phyloP scores from a whole-genome alignment of 2,113 vertebrate genomes.

The Hylia prasina region DNA sequence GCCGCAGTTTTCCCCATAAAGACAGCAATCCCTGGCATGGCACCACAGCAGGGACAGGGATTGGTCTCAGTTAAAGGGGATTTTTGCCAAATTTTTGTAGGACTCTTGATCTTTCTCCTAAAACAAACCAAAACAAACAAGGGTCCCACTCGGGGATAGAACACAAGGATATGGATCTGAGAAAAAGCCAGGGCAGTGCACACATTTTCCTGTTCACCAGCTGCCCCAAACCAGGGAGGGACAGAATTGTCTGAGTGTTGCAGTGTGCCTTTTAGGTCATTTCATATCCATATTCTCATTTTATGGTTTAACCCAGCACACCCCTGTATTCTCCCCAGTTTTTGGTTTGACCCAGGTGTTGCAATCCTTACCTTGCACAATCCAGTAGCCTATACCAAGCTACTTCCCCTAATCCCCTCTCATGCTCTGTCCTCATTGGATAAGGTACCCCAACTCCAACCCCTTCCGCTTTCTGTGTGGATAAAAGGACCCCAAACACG shows the following conservation, averaged over 20 bases:
- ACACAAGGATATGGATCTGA: background rate
- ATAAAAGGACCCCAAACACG: no score
- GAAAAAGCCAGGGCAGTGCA: background rate
- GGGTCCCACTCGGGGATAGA: background rate
- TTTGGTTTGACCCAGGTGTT: no score
- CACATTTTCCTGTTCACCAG: background rate
- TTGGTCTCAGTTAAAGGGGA: background rate
- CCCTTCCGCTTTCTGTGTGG: no score
- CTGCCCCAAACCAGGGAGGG: background rate
- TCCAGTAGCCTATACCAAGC: no score
- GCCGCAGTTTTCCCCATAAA: background rate
- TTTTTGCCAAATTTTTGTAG: background rate
- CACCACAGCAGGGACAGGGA: background rate
- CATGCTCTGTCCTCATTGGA: no score
- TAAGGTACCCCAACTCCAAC: no score
- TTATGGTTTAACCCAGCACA: no score
- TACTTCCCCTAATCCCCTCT: no score
- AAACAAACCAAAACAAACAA: background rate
- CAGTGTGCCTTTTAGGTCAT: no score
- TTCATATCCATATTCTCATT: no score
- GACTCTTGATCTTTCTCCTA: background rate
- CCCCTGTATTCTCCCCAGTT: no score
- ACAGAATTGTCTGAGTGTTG: rapidly evolving
- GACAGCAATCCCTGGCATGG: background rate
- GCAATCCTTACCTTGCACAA: no score